These are phyloP conservation scores for Mactromeris polynyma DNA, from an alignment of 2,888 invertebrate species.

Conservation along the genomic window DNA sequence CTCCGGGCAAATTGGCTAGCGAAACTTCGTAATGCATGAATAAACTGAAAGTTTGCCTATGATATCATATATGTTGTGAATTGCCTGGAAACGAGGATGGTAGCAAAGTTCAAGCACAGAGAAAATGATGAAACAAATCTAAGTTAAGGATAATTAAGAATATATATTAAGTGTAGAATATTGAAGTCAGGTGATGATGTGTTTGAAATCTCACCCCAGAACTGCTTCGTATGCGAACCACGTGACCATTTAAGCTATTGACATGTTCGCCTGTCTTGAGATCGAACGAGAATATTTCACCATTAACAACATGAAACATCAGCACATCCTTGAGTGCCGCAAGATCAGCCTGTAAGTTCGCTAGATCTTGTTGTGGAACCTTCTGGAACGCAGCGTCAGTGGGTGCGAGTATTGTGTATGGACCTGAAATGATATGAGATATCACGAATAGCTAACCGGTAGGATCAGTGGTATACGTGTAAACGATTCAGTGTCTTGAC, in stretches of 20 bases:
- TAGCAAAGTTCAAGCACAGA: too few relatives aligned
- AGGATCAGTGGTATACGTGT: too few relatives aligned
- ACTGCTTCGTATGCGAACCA: slow-evolving; percentile 69
- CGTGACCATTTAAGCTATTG: slow-evolving; percentile 70
- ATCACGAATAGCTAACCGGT: too few relatives aligned
- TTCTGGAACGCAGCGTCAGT: slow-evolving; percentile 74
- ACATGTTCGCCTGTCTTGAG: slow-evolving; percentile 68
- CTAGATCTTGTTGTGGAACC: slow-evolving; percentile 64
- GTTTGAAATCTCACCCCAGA: slow-evolving; percentile 34
- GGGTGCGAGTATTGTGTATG: slow-evolving; percentile 77
- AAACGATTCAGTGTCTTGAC: too few relatives aligned
- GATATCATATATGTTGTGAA: too few relatives aligned
- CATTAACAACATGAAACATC: slow-evolving; percentile 76
- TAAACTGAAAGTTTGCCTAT: too few relatives aligned
- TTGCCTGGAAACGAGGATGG: too few relatives aligned
- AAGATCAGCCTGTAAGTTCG: slow-evolving; percentile 62
- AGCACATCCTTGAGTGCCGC: slow-evolving; percentile 67
- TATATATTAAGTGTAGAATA: background rate
- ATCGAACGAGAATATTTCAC: slow-evolving; percentile 73
- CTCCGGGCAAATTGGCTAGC: too few relatives aligned
- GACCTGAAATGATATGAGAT: slow-evolving; percentile 69
- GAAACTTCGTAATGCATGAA: too few relatives aligned
- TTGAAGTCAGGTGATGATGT: background rate
- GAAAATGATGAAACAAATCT: too few relatives aligned
- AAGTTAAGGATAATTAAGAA: too few relatives aligned